Percentiles rank a stretch among this genome's conserved stretches.
phyloP scores from a whole-genome alignment of 64 coral and sea anemone genomes.

The Porites australiensis region DNA sequence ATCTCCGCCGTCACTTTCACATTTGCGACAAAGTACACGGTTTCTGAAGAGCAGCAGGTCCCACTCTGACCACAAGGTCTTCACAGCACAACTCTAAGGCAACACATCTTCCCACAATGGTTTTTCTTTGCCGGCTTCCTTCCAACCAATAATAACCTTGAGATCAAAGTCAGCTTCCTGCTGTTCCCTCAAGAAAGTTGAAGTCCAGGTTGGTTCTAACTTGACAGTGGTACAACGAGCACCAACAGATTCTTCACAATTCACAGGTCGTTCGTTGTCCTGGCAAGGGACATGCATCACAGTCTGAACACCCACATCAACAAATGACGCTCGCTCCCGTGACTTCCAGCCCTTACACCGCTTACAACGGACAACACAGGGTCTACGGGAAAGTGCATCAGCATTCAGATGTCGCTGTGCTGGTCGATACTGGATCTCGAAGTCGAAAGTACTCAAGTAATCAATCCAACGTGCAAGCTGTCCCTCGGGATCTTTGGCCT shows the following conservation, averaged over 20 bases:
- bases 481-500: constrained; percentile 33
- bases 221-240: not conserved
- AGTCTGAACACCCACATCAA: not conserved
- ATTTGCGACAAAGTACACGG: not conserved
- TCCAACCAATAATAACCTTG: not conserved
- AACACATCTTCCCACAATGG: not conserved
- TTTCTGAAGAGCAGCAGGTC: not conserved
- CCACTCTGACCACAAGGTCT: constrained; percentile 60
- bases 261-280: not conserved
- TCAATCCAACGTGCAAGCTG: constrained; percentile 47
- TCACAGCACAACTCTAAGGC: not conserved
- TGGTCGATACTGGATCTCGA: not conserved
- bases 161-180: not conserved
- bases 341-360: not conserved
- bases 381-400: constrained; percentile 19
- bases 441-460: not conserved
- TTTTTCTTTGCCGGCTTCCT: not conserved
- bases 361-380: not conserved
- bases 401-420: constrained; percentile 16
- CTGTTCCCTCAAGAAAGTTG: not conserved
- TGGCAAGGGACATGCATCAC: not conserved
- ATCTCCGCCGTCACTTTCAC: constrained; percentile 32
- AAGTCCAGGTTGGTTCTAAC: not conserved
- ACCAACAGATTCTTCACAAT: not conserved
- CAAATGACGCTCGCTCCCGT: not conserved